Conservation (phyloP, 2,888 invertebrate genomes). For the Blastobasis lacticolella region DNA sequence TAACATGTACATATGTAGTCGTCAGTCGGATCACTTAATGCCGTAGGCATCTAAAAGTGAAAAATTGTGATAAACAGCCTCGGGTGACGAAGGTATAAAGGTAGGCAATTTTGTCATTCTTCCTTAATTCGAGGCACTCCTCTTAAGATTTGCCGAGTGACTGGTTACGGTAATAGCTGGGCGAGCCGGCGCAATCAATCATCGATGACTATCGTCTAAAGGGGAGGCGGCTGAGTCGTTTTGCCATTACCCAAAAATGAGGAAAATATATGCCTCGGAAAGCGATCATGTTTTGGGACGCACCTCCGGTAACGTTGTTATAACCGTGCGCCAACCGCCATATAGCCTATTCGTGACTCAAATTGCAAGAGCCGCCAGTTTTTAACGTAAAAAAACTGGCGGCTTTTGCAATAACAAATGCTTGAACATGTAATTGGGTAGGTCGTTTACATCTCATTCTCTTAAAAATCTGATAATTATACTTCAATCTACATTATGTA, state of each 20-base stretch:
- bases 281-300: constrained; percentile 10
- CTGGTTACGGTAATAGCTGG: constrained; percentile 37
- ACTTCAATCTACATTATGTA: too few species aligned
- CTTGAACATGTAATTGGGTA: too few species aligned
- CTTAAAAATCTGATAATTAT: neutral
- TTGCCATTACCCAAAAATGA: constrained; percentile 35
- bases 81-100: constrained; percentile 1
- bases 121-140: constrained; percentile 24
- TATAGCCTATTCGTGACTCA: too few species aligned
- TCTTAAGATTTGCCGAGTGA: constrained; percentile 39
- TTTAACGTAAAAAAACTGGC: too few species aligned
- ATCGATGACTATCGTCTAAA: constrained; percentile 34
- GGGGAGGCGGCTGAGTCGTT: constrained; percentile 22
- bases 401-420: too few species aligned
- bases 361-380: too few species aligned
- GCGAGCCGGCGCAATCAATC: constrained; percentile 39
- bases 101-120: constrained; percentile 17
- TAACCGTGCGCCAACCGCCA: too few species aligned
- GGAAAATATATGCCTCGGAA: constrained; percentile 25
- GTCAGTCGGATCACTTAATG: neutral
- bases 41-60: neutral
- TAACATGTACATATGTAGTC: neutral
- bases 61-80: neutral
- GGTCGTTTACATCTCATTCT: too few species aligned
- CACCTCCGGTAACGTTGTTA: too few species aligned